These are phyloP conservation scores for Hippasteria phrygiana DNA, from an alignment of 53 echinoderm and acorn worm species.

Conservation along the genomic window DNA sequence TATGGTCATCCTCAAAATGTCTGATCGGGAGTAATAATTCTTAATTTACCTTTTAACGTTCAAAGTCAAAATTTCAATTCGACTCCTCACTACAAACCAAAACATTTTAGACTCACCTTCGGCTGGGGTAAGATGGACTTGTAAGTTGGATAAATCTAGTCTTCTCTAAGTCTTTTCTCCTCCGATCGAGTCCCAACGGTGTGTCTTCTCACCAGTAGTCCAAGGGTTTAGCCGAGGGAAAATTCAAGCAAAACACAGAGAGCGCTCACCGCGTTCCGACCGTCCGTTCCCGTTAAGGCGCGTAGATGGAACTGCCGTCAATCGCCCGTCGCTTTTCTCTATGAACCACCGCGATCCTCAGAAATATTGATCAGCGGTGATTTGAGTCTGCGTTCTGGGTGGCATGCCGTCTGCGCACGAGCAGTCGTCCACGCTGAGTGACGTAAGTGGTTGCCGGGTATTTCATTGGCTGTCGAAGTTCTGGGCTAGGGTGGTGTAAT, in stretches of 20 bases:
- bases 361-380: neutral
- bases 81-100: neutral
- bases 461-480: constrained; percentile 40
- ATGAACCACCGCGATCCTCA: neutral
- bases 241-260: neutral
- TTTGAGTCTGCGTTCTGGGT: neutral
- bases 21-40: too few species aligned
- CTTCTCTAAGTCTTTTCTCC: neutral
- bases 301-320: neutral
- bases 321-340: neutral
- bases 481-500: neutral
- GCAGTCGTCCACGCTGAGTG: neutral
- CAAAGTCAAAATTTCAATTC: too few species aligned
- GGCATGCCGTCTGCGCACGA: neutral
- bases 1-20: too few species aligned
- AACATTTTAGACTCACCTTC: neutral
- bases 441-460: neutral
- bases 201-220: neutral
- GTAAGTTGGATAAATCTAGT: neutral
- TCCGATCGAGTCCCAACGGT: neutral
- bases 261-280: neutral
- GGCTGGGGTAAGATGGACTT: neutral
- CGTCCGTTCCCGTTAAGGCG: constrained; percentile 6
- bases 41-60: too few species aligned
- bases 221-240: neutral